Evolutionary conservation across 2,888 invertebrate genomes (phyloP), one percentile per base, ranked within the genome.

Genomic region (Argyra leucocephala): DNA sequence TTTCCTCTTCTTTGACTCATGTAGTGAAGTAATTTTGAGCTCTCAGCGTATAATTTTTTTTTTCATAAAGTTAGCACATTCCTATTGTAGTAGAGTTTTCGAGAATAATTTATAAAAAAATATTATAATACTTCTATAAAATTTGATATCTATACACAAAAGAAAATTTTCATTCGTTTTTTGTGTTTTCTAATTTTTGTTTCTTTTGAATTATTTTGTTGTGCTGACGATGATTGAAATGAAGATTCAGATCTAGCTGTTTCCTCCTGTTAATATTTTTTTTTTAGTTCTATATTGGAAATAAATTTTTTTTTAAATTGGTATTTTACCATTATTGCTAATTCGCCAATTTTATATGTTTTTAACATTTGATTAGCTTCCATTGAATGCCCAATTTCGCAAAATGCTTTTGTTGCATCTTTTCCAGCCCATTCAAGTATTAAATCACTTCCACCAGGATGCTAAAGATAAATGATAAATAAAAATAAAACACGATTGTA

Each of bases 381-480:
- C 0, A 81, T 73, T 0, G 88, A 86, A 78, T 90, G 90, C 0
- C 88, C 89, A 0, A 82, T 83, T 48, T 85, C 83, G 31, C 87
- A 83, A 75, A 88, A 89, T 0, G 82, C 85, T 68, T 81, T 82
- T 0, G 88, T 88, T 3, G 83, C 83, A 74, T 90, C 88, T 70
- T 79, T 83, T 9, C 90, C 90, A 0, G 85, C 88, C 64, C 82
- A 84, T 70, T 88, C 89, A 22, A 78, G 71, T 57, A 90, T 79
- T 18, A 84, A 69, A 24, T 88, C 87, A 0, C 74, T 74, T 0
- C 89, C 89, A 0, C 87, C 90, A 0, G 90, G 90, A 78, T 90
- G 90, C 86, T 88, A n/a, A 4, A 31, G 12, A 31, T 4, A 31
- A 6, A 61, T 57, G 48, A 57, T 10, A 57, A 36, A 15, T 22